Base-by-base conservation (phyloP, 2,888 invertebrate species). In the Lasioglossum pauxillum region DNA sequence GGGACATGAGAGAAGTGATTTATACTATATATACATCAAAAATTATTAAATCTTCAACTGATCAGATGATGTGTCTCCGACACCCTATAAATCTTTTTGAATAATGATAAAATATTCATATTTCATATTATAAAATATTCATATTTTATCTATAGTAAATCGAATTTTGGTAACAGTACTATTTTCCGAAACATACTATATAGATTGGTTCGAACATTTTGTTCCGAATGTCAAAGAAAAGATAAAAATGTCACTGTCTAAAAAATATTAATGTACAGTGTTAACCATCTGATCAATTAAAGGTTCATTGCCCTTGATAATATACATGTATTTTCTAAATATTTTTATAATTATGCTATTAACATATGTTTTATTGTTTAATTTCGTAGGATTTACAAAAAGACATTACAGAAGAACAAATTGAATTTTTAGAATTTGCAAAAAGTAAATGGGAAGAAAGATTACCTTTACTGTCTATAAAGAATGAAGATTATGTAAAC, bases 371-470 rank as follows among this genome's bases (percentile, higher is more conserved):
- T n/a, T 81, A 60, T 35, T 5, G 72, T 31, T 72, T 74, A 10
- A 38, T 46, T 35, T 78, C 10, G 1, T 38, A 91, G 91, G 19
- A 41, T 35, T 75, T 91, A 27, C 74, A 84, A 75, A 64, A 86
- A 0, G 14, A 44, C 38, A 93, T 94, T 89, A 23, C 72, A 7
- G 46, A 90, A 85, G 93, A 94, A 72, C 94, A 94, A 77, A 88
- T 90, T 2, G 92, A 92, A 76, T 94, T 88, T 81, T 69, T 93
- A 38, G 82, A 92, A 41, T 86, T 92, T 81, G 92, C 88, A 0
- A 91, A 92, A 78, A 73, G 73, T 0, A 79, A 91, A 46, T 94
- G 93, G 93, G 38, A 89, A 35, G 73, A 84, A 27, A 85, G 88
- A 5, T 44, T 35, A 19, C 19, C 27, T 31, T 35, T 78, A 31